These are phyloP conservation scores for Leptinotarsa juncta DNA, from an alignment of 2,888 invertebrate species.

Conservation along the genomic window DNA sequence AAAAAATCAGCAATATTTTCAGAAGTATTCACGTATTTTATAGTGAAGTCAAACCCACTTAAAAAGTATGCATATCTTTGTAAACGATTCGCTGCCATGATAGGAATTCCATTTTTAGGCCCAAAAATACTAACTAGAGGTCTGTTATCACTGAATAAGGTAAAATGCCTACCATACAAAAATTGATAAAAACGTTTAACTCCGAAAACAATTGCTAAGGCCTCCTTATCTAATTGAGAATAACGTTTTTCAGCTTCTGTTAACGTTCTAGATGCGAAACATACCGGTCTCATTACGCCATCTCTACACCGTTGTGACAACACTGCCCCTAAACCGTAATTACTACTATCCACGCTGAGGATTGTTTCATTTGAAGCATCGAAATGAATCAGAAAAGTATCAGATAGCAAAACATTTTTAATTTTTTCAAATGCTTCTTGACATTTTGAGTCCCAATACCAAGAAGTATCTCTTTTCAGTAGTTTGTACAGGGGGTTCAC, in stretches of 20 bases:
- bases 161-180: too few species aligned
- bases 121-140: constrained; percentile 1
- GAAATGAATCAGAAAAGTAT: too few species aligned
- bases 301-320: neutral
- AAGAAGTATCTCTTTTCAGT: too few species aligned
- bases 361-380: too few species aligned
- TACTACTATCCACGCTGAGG: too few species aligned
- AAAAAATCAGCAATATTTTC: neutral
- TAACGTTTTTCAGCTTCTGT: constrained; percentile 12
- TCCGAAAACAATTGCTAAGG: constrained; percentile 1
- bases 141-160: too few species aligned
- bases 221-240: constrained; percentile 20
- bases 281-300: neutral
- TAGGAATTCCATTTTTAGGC: constrained; percentile 20
- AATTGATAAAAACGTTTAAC: too few species aligned
- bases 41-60: neutral
- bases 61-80: neutral
- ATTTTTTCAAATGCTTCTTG: too few species aligned
- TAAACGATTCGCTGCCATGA: neutral
- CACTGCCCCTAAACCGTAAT: neutral
- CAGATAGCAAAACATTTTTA: too few species aligned
- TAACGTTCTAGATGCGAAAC: neutral
- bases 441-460: too few species aligned
- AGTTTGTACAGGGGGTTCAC: too few species aligned
- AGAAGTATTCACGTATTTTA: neutral